Evolutionary conservation across 2,888 invertebrate species (phyloP).

Genomic region (Tipula confusa): DNA sequence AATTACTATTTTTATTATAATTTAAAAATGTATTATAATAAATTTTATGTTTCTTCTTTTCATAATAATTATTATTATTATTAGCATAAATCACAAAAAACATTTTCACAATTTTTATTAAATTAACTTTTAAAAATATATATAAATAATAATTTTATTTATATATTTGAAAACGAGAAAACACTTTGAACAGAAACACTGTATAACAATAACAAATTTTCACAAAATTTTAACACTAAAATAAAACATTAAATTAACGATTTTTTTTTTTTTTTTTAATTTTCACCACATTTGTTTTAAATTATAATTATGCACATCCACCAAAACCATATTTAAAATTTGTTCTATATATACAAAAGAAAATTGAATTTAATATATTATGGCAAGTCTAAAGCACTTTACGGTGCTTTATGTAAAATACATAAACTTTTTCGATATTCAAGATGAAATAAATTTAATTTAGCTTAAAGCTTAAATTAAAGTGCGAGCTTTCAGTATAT

Average conservation of each 20-base stretch:
- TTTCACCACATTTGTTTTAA: constrained; percentile 5
- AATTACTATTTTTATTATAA: background rate
- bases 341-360: background rate
- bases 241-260: background rate
- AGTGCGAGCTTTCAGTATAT: background rate
- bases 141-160: background rate
- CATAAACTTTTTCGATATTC: no score
- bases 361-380: background rate
- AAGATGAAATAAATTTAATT: no score
- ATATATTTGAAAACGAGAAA: background rate
- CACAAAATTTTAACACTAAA: constrained; percentile 7
- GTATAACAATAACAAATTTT: background rate
- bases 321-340: no score
- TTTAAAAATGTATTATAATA: background rate
- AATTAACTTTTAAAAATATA: background rate
- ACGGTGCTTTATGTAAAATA: no score
- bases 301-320: background rate
- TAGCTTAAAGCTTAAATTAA: background rate
- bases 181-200: background rate
- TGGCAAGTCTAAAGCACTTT: background rate
- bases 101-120: background rate
- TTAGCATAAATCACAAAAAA: background rate
- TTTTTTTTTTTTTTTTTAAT: background rate
- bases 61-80: constrained; percentile 20
- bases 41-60: constrained; percentile 3